Evolutionary conservation across 2,113 vertebrate species (phyloP).

Genomic region (Melanerpes formicivorus): DNA sequence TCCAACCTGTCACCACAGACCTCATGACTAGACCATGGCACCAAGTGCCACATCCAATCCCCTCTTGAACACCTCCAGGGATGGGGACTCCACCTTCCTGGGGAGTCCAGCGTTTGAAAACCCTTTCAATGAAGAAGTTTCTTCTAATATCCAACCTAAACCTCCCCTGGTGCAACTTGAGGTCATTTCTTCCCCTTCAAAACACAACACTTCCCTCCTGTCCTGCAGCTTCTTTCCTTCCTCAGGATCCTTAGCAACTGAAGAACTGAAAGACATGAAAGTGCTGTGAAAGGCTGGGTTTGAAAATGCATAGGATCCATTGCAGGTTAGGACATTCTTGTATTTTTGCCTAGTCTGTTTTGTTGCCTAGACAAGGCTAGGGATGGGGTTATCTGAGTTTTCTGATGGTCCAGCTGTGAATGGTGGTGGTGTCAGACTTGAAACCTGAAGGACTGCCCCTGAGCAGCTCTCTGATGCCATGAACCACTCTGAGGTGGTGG

Average conservation of each 20-base stretch:
- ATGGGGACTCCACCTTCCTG: too few relatives aligned
- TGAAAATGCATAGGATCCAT: neutral
- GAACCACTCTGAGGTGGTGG: neutral
- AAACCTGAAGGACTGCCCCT: neutral
- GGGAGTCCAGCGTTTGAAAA: too few relatives aligned
- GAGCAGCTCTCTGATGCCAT: neutral
- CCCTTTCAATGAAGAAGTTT: too few relatives aligned
- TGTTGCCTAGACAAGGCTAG: neutral
- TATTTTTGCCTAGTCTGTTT: neutral
- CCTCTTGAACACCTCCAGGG: too few relatives aligned
- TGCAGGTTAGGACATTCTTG: neutral
- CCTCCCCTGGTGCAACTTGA: too few relatives aligned
- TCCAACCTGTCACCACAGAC: too few relatives aligned
- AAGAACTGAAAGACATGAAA: constrained; percentile 13
- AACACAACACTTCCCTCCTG: neutral
- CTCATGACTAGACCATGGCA: too few relatives aligned
- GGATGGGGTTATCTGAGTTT: neutral
- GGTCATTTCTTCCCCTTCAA: neutral
- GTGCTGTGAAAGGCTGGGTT: neutral
- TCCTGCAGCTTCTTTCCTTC: constrained; percentile 3
- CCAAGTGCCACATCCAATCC: too few relatives aligned
- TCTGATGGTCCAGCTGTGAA: neutral
- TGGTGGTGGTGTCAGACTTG: neutral
- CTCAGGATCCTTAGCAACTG: neutral
- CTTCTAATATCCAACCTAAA: too few relatives aligned